These are phyloP conservation scores for Rotaria sp. DNA, from an alignment of 2,888 invertebrate genomes.

Conservation along the genomic window DNA sequence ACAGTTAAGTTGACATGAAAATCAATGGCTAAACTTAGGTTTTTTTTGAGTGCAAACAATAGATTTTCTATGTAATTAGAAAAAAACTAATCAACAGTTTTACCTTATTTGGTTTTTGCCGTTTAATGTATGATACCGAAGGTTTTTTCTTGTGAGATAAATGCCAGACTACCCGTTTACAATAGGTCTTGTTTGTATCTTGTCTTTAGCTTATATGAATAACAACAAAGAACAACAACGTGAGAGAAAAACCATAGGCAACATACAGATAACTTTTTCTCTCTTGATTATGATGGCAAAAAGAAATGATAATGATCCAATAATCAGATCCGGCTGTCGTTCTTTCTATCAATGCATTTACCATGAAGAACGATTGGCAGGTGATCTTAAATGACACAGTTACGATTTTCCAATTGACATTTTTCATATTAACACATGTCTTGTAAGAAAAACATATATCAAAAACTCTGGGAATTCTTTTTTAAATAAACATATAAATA, in stretches of 20 bases:
- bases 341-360: neutral
- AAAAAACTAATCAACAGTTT: neutral
- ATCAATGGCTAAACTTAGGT: neutral
- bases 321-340: conserved; percentile 15
- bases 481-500: no score
- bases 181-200: conserved; percentile 19
- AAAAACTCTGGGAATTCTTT: no score
- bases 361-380: conserved; percentile 14
- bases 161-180: neutral
- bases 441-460: neutral
- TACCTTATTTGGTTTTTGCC: neutral
- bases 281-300: neutral
- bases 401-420: neutral
- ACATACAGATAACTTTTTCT: neutral
- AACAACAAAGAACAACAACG: neutral
- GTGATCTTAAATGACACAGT: neutral
- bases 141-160: neutral
- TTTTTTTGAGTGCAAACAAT: neutral
- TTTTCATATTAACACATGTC: neutral
- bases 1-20: neutral
- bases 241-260: neutral
- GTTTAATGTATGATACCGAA: neutral
- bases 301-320: conserved; percentile 7
- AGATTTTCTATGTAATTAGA: neutral
- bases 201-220: neutral